These are phyloP conservation scores for Allacma fusca DNA, from an alignment of 2,888 invertebrate genomes.

Conservation along the genomic window DNA sequence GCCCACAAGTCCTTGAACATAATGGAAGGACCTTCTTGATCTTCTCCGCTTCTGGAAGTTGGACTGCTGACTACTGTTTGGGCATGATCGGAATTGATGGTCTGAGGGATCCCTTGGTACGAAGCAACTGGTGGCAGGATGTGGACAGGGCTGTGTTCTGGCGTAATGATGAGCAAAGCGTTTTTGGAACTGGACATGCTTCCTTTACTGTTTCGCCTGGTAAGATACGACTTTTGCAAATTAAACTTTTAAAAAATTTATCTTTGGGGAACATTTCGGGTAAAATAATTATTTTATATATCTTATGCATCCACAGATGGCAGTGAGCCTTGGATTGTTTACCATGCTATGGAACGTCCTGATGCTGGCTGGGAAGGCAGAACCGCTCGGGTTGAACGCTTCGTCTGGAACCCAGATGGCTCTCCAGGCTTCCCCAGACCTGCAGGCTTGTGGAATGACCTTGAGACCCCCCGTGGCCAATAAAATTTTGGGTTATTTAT, in stretches of 20 bases:
- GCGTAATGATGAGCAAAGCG: slow-evolving; percentile 56
- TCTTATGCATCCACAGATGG: slow-evolving; percentile 46
- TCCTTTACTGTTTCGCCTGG: slow-evolving; percentile 55
- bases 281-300: background rate
- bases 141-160: slow-evolving; percentile 51
- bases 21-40: slow-evolving; percentile 55
- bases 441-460: slow-evolving; percentile 17
- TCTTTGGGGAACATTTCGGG: background rate
- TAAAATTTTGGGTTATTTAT: too few species aligned
- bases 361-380: slow-evolving; percentile 56
- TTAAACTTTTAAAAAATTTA: too few species aligned
- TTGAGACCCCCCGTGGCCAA: slow-evolving; percentile 20
- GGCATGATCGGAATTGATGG: slow-evolving; percentile 59
- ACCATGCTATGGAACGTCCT: slow-evolving; percentile 58
- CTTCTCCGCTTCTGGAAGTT: slow-evolving; percentile 57
- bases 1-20: slow-evolving; percentile 56
- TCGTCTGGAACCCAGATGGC: slow-evolving; percentile 42
- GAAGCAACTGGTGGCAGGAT: slow-evolving; percentile 55
- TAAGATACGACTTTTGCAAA: slow-evolving; percentile 19
- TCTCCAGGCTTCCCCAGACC: slow-evolving; percentile 31
- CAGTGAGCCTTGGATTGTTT: slow-evolving; percentile 57
- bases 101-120: slow-evolving; percentile 52
- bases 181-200: slow-evolving; percentile 60
- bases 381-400: slow-evolving; percentile 57
- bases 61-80: slow-evolving; percentile 58